Conservation (phyloP, 2,888 invertebrate genomes). For the Trichopoda pennipes region DNA sequence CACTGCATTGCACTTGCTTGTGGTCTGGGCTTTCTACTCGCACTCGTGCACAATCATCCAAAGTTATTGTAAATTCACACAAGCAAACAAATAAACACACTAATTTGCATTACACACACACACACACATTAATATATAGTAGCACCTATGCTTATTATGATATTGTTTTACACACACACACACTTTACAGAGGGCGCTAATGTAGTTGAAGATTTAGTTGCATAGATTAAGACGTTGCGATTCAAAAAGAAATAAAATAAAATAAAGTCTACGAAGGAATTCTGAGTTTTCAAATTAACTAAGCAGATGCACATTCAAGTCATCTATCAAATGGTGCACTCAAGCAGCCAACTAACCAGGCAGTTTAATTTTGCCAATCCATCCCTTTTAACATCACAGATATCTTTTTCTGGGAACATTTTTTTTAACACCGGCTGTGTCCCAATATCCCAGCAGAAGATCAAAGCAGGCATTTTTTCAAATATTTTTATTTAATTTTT, state of each 20-base stretch:
- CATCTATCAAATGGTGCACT: slow-evolving; percentile 65
- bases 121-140: neutral
- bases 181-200: slow-evolving; percentile 51
- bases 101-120: slow-evolving; percentile 9
- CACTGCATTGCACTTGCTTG: slow-evolving; percentile 64
- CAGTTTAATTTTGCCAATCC: slow-evolving; percentile 23
- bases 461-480: slow-evolving; percentile 40
- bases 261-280: slow-evolving; percentile 16
- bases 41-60: slow-evolving; percentile 6
- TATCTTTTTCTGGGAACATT: slow-evolving; percentile 44
- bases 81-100: slow-evolving; percentile 26
- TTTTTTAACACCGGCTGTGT: neutral
- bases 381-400: slow-evolving; percentile 18
- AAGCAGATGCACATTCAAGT: slow-evolving; percentile 53
- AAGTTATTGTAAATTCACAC: slow-evolving; percentile 27
- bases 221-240: slow-evolving; percentile 65
- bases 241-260: slow-evolving; percentile 8
- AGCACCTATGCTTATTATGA: too few species aligned
- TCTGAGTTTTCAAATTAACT: slow-evolving; percentile 53
- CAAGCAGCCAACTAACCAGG: slow-evolving; percentile 38
- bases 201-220: slow-evolving; percentile 54
- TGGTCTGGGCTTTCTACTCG: slow-evolving; percentile 43
- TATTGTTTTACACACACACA: neutral
- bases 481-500: neutral
- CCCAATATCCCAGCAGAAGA: neutral